Percentiles rank a stretch among this genome's conserved stretches.
These are phyloP conservation scores for Asteroscopus sphinx DNA, from an alignment of 2,888 invertebrate species.

Conservation along the genomic window DNA sequence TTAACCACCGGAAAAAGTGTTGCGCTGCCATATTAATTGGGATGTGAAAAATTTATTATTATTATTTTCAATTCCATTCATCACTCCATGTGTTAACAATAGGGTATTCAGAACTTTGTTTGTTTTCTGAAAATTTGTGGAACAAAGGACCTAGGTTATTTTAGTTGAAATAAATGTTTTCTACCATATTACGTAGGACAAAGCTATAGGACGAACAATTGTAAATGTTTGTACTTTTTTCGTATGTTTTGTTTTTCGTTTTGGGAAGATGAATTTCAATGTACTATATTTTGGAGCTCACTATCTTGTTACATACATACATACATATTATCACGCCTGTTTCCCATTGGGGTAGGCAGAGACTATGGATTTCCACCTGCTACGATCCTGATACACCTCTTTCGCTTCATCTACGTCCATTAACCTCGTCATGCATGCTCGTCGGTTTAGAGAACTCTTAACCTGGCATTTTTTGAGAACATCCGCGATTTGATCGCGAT, in stretches of 20 bases:
- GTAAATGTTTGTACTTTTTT: conserved; percentile 16
- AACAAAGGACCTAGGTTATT: conserved; percentile 27
- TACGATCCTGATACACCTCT: too few species aligned
- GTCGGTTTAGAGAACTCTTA: too few species aligned
- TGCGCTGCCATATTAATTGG: conserved; percentile 69
- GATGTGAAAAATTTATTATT: conserved; percentile 61
- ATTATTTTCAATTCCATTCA: conserved; percentile 50
- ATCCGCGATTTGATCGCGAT: too few species aligned
- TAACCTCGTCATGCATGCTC: too few species aligned
- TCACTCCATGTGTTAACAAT: conserved; percentile 34
- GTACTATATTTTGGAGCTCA: not conserved
- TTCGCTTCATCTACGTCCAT: too few species aligned
- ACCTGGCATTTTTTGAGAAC: too few species aligned
- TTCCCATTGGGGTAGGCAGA: too few species aligned
- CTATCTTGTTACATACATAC: too few species aligned
- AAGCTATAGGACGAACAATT: conserved; percentile 21
- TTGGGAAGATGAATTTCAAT: not conserved
- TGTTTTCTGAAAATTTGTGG: conserved; percentile 24
- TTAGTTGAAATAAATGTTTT: conserved; percentile 24
- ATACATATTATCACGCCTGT: too few species aligned
- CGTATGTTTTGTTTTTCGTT: conserved; percentile 4
- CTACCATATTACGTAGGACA: conserved; percentile 20
- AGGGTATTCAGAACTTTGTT: conserved; percentile 25
- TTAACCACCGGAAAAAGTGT: conserved; percentile 75
- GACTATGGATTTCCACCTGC: too few species aligned